phyloP scores from a whole-genome alignment of 1,140 invertebrate species.

The Magallana ariakensis region DNA sequence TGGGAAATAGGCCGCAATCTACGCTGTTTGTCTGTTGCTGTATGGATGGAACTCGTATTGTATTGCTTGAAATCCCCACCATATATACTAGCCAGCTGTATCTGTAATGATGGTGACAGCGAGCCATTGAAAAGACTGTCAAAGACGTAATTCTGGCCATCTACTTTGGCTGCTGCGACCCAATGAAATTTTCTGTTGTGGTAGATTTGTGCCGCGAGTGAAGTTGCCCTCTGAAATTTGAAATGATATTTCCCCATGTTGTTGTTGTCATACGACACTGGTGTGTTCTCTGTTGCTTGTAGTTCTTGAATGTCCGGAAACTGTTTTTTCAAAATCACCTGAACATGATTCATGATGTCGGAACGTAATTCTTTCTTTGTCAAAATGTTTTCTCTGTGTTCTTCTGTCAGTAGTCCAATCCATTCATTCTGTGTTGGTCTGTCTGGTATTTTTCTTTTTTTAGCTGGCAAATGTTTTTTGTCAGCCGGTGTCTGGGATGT shows the following conservation, averaged over 20 bases:
- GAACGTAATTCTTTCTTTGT: constrained; percentile 29
- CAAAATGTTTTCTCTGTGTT: background rate
- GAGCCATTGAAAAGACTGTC: background rate
- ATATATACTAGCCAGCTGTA: background rate
- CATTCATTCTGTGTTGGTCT: background rate
- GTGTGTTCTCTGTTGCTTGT: background rate
- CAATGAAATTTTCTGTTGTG: constrained; percentile 22
- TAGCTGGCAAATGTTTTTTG: no score
- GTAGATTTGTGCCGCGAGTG: background rate
- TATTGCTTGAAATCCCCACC: background rate
- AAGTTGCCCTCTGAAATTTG: background rate
- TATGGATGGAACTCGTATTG: background rate
- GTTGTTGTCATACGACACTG: background rate
- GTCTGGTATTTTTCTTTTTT: no score
- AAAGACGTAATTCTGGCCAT: background rate
- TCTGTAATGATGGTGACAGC: background rate
- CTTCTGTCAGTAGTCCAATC: background rate
- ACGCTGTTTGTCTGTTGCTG: constrained; percentile 8
- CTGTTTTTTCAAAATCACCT: constrained; percentile 10
- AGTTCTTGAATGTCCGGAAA: constrained; percentile 17
- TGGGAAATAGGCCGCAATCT: background rate
- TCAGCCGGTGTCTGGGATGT: no score
- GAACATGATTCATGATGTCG: constrained; percentile 19
- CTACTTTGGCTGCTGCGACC: background rate
- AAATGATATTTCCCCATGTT: background rate